A percentile compares a stretch with the other conserved stretches of the same genome.
Evolutionary conservation across 2,797 vertebrate species (phyloP).

Genomic region (Lacerta agilis): DNA sequence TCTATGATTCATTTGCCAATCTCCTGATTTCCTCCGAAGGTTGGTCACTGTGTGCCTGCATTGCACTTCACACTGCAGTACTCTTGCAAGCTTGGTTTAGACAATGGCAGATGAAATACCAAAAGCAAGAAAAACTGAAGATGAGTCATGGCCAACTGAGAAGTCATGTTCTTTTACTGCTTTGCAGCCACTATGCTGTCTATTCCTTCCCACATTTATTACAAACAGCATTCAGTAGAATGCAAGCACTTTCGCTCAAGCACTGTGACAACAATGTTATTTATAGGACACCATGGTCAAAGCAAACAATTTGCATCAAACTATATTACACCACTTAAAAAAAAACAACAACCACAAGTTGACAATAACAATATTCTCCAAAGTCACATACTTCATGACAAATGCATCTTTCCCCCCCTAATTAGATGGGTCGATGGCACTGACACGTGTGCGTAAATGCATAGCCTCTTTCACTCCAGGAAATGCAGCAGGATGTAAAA

Average conservation of each 20-base stretch:
- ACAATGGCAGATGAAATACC: neutral
- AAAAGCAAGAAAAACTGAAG: conserved; percentile 4
- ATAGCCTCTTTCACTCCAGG: conserved; percentile 7
- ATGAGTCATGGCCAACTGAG: neutral
- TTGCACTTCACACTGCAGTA: neutral
- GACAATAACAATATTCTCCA: conserved; percentile 39
- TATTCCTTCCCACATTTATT: conserved; percentile 49
- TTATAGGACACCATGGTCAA: conserved; percentile 52
- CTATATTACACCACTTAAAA: conserved; percentile 41
- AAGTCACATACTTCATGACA: conserved; percentile 27
- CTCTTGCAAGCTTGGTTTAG: conserved; percentile 1
- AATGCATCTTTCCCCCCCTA: conserved; percentile 25
- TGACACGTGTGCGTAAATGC: neutral
- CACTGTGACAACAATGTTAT: conserved; percentile 46
- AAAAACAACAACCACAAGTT: conserved; percentile 22
- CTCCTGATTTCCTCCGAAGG: neutral
- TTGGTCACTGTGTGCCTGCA: neutral
- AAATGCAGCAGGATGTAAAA: conserved; percentile 7
- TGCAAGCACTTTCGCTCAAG: conserved; percentile 46
- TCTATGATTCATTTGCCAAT: too few relatives aligned
- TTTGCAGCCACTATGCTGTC: conserved; percentile 15
- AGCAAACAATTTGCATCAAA: conserved; percentile 31
- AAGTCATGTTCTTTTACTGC: conserved; percentile 42
- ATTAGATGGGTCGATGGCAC: conserved; percentile 46
- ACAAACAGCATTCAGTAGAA: conserved; percentile 41